Percentiles rank a stretch among this genome's conserved stretches.
phyloP scores from a whole-genome alignment of 2,888 invertebrate species.

The Volucella zonaria region DNA sequence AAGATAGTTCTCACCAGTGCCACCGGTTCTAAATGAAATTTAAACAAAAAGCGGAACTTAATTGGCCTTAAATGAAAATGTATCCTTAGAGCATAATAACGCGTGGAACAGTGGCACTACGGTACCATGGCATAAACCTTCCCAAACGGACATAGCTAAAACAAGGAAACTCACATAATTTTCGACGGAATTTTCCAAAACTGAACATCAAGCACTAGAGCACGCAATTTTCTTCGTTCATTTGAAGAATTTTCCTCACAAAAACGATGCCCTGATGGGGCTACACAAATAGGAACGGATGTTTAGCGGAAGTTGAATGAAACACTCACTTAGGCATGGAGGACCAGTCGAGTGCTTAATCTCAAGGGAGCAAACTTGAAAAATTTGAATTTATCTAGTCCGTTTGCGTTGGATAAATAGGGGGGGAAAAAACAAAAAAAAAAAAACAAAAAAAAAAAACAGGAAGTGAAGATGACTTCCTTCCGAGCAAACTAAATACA shows the following conservation, averaged over 20 bases:
- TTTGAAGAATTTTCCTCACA: constrained; percentile 7
- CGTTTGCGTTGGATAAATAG: not conserved
- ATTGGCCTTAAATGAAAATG: constrained; percentile 49
- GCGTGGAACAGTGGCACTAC: not conserved
- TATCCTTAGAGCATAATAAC: constrained; percentile 44
- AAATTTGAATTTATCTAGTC: constrained; percentile 37
- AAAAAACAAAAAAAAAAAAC: no score
- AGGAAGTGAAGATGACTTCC: no score
- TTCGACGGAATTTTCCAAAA: constrained; percentile 2
- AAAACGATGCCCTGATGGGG: no score
- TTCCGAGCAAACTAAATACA: no score
- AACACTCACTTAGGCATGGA: constrained; percentile 48
- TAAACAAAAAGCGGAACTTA: constrained; percentile 40
- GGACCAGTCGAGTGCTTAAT: constrained; percentile 38
- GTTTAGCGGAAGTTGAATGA: constrained; percentile 17
- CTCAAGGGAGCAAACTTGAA: constrained; percentile 36
- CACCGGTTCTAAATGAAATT: constrained; percentile 42
- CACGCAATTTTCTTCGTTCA: constrained; percentile 41
- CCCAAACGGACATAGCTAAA: constrained; percentile 5
- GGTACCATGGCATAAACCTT: not conserved
- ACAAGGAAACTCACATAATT: constrained; percentile 17
- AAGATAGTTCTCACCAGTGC: not conserved
- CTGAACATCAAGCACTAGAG: constrained; percentile 2
- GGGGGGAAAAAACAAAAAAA: no score
- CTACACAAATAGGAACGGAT: not conserved